These are phyloP conservation scores for Cyphomyrus plagiostoma DNA, from an alignment of 2,113 vertebrate species.

Conservation along the genomic window DNA sequence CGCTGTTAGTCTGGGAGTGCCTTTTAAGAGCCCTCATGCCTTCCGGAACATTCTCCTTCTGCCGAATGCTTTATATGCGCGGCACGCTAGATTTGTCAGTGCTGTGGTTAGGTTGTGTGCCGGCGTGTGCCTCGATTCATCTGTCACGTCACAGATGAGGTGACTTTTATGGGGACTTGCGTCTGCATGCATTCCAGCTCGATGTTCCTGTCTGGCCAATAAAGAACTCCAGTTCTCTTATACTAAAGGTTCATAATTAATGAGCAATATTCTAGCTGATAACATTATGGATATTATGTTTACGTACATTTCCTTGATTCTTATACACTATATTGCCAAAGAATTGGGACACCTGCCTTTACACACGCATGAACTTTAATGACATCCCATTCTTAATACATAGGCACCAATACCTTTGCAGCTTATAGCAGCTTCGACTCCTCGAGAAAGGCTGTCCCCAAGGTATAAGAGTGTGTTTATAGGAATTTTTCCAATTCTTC, in stretches of 20 bases:
- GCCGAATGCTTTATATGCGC: slow-evolving; percentile 22
- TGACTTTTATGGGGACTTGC: neutral
- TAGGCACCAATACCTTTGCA: too few species aligned
- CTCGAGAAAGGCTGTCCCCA: too few species aligned
- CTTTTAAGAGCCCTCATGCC: neutral
- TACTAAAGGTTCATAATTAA: neutral
- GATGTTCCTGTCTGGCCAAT: neutral
- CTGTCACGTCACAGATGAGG: neutral
- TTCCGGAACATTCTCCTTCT: slow-evolving; percentile 31
- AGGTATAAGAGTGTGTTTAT: too few species aligned
- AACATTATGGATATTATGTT: neutral
- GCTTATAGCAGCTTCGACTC: too few species aligned
- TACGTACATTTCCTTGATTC: neutral
- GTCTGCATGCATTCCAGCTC: neutral
- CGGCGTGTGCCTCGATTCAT: slow-evolving; percentile 19
- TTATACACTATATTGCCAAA: too few species aligned
- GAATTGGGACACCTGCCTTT: too few species aligned
- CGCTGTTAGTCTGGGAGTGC: slow-evolving; percentile 23
- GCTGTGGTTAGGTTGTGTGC: slow-evolving; percentile 2
- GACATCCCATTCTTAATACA: too few species aligned
- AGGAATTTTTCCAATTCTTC: too few species aligned
- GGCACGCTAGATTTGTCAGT: slow-evolving; percentile 34
- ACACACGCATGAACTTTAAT: too few species aligned
- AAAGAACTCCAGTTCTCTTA: neutral
- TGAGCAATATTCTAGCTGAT: neutral